Evolutionary conservation across 1,140 invertebrate species (phyloP).

Genomic region (Arctopsyche grandis): DNA sequence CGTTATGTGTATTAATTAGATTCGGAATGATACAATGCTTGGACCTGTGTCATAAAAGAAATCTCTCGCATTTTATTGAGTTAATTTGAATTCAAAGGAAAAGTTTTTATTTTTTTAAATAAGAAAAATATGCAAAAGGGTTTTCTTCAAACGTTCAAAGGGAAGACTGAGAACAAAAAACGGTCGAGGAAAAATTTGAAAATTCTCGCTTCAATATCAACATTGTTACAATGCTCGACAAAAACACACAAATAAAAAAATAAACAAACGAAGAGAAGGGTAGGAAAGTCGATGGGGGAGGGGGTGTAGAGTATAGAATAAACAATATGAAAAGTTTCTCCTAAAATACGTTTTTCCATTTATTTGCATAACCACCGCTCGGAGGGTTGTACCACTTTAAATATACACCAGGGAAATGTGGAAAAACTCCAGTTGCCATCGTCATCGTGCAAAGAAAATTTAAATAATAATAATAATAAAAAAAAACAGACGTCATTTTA

Average conservation of each 20-base stretch:
- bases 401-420: conserved; percentile 38
- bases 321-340: conserved; percentile 42
- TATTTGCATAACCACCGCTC: conserved; percentile 44
- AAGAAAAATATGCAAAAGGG: too few species aligned
- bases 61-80: too few species aligned
- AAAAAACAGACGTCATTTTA: too few species aligned
- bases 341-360: conserved; percentile 38
- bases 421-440: conserved; percentile 2
- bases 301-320: background rate
- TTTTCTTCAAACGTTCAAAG: too few species aligned
- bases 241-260: conserved; percentile 2
- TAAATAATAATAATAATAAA: too few species aligned
- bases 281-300: background rate
- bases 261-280: background rate
- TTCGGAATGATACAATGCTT: too few species aligned
- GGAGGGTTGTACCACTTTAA: conserved; percentile 37
- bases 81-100: too few species aligned
- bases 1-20: too few species aligned
- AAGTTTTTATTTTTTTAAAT: too few species aligned
- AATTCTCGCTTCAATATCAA: background rate
- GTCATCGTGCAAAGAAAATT: background rate
- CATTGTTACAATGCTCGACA: conserved; percentile 3
- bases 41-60: too few species aligned
- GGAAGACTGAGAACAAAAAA: too few species aligned
- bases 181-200: background rate